These are phyloP conservation scores for Poeciliopsis gracilis DNA, from an alignment of 2,797 vertebrate genomes.

Conservation along the genomic window DNA sequence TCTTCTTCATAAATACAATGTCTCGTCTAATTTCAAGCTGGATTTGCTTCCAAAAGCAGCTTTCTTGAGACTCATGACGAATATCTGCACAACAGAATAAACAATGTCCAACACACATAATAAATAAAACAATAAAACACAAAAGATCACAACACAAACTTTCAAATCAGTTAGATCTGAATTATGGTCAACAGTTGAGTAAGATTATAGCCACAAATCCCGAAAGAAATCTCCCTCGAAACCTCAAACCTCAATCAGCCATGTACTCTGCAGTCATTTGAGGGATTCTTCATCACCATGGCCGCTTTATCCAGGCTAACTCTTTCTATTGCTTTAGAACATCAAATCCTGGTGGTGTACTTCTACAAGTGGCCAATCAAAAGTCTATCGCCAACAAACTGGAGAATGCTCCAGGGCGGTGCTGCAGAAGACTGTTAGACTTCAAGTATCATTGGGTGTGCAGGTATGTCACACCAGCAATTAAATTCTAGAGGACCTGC, in stretches of 20 bases:
- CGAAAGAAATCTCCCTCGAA: slow-evolving; percentile 70
- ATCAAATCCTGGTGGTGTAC: not conserved
- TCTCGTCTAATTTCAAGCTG: too few species aligned
- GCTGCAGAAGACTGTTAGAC: slow-evolving; percentile 74
- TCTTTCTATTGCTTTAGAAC: not conserved
- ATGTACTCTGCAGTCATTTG: slow-evolving; percentile 69
- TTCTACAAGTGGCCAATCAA: slow-evolving; percentile 66
- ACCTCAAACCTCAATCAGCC: slow-evolving; percentile 48
- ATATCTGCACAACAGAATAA: not conserved
- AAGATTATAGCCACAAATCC: slow-evolving; percentile 67
- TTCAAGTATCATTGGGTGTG: slow-evolving; percentile 75
- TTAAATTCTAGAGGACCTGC: slow-evolving; percentile 66
- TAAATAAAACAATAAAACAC: not conserved
- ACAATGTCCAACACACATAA: not conserved
- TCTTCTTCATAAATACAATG: too few species aligned
- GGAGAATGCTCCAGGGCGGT: slow-evolving; percentile 72
- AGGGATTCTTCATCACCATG: slow-evolving; percentile 39
- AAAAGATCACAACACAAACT: slow-evolving; percentile 33
- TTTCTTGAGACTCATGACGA: not conserved
- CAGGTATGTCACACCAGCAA: slow-evolving; percentile 68
- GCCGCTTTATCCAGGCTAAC: slow-evolving; percentile 15
- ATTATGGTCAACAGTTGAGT: too few species aligned
- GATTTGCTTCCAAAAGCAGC: too few species aligned
- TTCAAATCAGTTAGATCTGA: too few species aligned
- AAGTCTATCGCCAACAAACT: slow-evolving; percentile 75